phyloP scores from a whole-genome alignment of 1,140 invertebrate species.

The Drosophila ficusphila region DNA sequence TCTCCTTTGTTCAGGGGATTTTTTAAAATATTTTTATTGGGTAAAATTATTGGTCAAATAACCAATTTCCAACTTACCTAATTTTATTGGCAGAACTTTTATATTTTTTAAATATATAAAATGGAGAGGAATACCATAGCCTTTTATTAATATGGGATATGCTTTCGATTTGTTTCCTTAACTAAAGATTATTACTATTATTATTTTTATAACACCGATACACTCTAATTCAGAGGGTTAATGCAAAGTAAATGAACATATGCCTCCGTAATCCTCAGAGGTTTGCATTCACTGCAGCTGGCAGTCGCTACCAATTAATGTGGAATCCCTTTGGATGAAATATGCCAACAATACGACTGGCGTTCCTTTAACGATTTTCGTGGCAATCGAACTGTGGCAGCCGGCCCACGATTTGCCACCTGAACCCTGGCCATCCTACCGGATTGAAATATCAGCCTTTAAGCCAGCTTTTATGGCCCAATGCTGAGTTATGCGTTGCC shows the following conservation, averaged over 20 bases:
- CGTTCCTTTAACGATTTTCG: slow-evolving; percentile 21
- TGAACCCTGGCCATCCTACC: slow-evolving; percentile 12
- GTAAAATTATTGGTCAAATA: too few relatives aligned
- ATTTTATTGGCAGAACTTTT: too few relatives aligned
- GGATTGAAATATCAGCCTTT: slow-evolving; percentile 37
- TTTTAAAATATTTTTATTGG: too few relatives aligned
- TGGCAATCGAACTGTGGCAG: slow-evolving; percentile 20
- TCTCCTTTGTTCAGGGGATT: too few relatives aligned
- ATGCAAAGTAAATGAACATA: not conserved
- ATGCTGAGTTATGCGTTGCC: slow-evolving; percentile 39
- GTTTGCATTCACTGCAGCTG: not conserved
- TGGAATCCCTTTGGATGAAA: slow-evolving; percentile 2
- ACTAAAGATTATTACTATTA: too few relatives aligned
- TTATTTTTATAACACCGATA: too few relatives aligned
- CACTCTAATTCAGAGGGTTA: not conserved
- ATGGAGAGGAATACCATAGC: too few relatives aligned
- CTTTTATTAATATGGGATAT: too few relatives aligned
- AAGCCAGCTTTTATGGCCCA: slow-evolving; percentile 41
- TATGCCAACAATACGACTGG: not conserved
- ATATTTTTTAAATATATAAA: too few relatives aligned
- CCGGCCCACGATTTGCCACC: slow-evolving; percentile 12
- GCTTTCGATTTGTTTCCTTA: too few relatives aligned
- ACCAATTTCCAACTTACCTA: too few relatives aligned
- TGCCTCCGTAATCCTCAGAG: not conserved
- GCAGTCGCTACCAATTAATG: slow-evolving; percentile 25